phyloP scores from a whole-genome alignment of 2,797 vertebrate species.

The Rhinogobio ventralis region DNA sequence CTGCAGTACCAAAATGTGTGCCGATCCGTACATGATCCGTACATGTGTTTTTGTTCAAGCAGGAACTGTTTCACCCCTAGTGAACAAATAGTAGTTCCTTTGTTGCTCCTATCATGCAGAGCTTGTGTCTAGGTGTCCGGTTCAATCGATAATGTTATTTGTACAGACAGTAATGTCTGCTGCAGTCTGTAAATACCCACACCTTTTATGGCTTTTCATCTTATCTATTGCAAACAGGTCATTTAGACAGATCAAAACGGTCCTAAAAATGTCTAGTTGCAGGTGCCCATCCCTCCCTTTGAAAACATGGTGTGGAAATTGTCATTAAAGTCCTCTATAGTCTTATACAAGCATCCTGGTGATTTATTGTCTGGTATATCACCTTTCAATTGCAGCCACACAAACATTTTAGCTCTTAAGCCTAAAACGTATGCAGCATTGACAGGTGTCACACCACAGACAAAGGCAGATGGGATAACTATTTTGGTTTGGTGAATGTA shows the following conservation, averaged over 20 bases:
- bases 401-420: neutral
- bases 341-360: conserved; percentile 2
- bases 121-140: conserved; percentile 18
- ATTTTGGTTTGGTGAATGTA: conserved; percentile 13
- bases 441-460: neutral
- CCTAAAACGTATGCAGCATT: neutral
- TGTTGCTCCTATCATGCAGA: conserved; percentile 11
- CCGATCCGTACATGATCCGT: neutral
- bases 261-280: conserved; percentile 3
- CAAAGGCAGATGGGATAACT: neutral
- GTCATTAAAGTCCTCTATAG: neutral
- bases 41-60: conserved; percentile 5
- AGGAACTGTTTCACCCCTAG: neutral
- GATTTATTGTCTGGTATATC: neutral
- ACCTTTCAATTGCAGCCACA: neutral
- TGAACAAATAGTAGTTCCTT: conserved; percentile 16
- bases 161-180: conserved; percentile 18
- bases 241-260: conserved; percentile 25
- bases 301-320: neutral
- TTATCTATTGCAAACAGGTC: conserved; percentile 35
- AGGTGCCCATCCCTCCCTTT: neutral
- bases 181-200: neutral
- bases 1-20: neutral
- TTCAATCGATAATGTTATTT: conserved; percentile 33
- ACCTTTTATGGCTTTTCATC: conserved; percentile 33